Base-by-base conservation (phyloP, 2,888 invertebrate genomes). In the Schizaphis graminum region DNA sequence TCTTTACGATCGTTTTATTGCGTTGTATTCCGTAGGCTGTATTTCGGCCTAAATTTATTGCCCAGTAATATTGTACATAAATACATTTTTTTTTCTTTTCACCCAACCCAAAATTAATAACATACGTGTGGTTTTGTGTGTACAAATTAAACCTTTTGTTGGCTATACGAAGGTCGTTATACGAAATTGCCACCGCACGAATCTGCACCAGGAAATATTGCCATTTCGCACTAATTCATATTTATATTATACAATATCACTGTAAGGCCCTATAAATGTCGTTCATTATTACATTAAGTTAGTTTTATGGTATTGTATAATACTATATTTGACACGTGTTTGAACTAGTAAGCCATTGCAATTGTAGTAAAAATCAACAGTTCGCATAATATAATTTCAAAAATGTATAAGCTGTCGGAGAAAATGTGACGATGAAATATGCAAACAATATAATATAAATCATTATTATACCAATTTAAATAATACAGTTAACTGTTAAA, bases 1-100 rank as follows among this genome's bases (percentile, higher is more conserved):
- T 92, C 89, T 94, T 94, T 94, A 90, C 93, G 93, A 90, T 91
- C 85, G 88, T 94, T 90, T 94, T 94, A 94, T 94, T 94, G 90
- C 90, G 93, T 94, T 91, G 90, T 86, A 61, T 53, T 61, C 85
- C 49, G 86, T 93, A 89, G 77, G 84, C 56, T 84, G 89, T 47
- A 53, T 86, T 94, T 90, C 85, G 53, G 90, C 61, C 90, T 53
- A 86, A 94, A 94, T 90, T 86, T 90, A 90, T 90, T 57, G 41
- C 93, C 61, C 35, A 41, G 90, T 94, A 94, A 89, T 67, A 67
- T n/a, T 67, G 47, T 49, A 47, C 47, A 84, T 26, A 3, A 53
- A 26, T 61, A 41, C 41, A 67, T 67, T 87, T 41, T 67, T 61
- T 88, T 88, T 91, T 28, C 47, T 77, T 35, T 87, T 88, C 49